These are phyloP conservation scores for Melanaphis sacchari DNA, from an alignment of 1,140 invertebrate species.

Conservation along the genomic window DNA sequence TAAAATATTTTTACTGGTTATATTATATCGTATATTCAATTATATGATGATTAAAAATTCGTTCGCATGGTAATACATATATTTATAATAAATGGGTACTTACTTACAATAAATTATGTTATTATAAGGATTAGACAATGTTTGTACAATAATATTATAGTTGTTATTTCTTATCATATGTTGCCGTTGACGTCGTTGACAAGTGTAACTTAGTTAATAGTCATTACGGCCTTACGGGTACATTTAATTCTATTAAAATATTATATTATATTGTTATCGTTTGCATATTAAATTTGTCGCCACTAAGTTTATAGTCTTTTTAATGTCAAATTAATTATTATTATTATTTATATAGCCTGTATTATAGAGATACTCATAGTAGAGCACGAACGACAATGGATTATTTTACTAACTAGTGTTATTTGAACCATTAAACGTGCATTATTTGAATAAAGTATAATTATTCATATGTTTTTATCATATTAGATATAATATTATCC, in stretches of 20 bases:
- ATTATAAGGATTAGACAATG: no score
- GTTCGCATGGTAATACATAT: no score
- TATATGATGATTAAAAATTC: no score
- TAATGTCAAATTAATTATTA: not conserved
- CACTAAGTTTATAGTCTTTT: not conserved
- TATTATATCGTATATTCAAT: no score
- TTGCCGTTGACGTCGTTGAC: no score
- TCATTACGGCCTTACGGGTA: no score
- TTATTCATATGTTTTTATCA: not conserved
- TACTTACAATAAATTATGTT: no score
- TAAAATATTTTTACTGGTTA: no score
- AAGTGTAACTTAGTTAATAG: not conserved
- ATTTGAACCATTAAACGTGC: not conserved
- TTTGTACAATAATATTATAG: not conserved
- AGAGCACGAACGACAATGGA: not conserved
- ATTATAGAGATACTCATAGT: not conserved
- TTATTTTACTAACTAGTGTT: no score
- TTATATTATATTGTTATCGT: not conserved
- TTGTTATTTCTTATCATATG: not conserved
- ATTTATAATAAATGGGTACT: no score
- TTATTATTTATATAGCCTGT: not conserved
- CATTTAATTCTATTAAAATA: not conserved
- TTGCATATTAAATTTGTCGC: not conserved
- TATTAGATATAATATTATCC: not conserved
- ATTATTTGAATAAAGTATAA: not conserved